Base-by-base conservation (phyloP, 2,888 invertebrate species). In the Brachyptera risi region DNA sequence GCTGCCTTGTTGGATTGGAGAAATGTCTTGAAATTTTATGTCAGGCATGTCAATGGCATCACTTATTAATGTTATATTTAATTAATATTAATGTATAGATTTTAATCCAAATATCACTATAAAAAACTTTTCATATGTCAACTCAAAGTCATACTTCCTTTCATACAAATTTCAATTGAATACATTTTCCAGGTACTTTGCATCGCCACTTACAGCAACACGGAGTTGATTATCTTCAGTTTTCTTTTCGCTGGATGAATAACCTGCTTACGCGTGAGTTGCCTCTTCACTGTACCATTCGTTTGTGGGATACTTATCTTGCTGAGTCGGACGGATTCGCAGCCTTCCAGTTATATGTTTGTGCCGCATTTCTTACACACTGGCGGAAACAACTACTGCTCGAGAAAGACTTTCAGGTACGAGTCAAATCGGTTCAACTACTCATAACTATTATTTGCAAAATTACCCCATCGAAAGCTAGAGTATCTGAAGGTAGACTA, bases 241-340 rank as follows among this genome's bases (percentile, higher is more conserved):
- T 99, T 79, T 94, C 98, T 1, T 99, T 99, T 79, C 88, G 99
- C 15, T 99, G 99, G 99, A 95, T 99, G 92, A 99, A 99, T 78
- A 99, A 99, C 80, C 82, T 99, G 59, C 81, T 99, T 63, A 99
- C 99, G 68, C 80, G 99, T 65, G 99, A 99, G 79, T 85, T 99
- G 67, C 99, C 99, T 2, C 81, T 99, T 15, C 84, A 93, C 51
- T 99, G 98, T 76, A 96, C 96, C 58, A 96, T 99, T 68, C 83
- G 99, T 49, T 80, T 99, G 19, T 99, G 99, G 99, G 99, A 99
- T 78, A 99, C 99, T 1, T 99, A 99, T 79, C 82, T 97, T 68
- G 96, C 98, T 0, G 93, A 94, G 76, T 90, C 90, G 0, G 95
- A 97, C 78, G 94, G 93, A 24, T 98, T 99, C 78, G 95, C 97